Evolutionary conservation across 2,113 vertebrate genomes (phyloP).

Genomic region (Cryptotis parvus): DNA sequence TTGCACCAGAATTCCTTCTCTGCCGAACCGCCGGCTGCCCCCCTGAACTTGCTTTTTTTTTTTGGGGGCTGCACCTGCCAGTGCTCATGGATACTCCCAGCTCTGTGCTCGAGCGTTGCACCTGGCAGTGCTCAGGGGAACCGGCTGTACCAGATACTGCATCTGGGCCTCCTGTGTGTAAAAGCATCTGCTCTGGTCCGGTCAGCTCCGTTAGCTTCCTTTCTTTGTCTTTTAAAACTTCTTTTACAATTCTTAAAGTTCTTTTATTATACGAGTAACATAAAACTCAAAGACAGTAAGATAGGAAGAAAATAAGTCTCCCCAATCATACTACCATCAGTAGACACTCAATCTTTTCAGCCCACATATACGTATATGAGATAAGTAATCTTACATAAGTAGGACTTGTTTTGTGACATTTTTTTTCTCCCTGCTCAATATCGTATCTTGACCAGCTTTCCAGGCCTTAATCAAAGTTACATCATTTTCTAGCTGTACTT

Average conservation of each 20-base stretch:
- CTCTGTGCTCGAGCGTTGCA: too few relatives aligned
- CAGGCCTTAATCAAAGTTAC: background rate
- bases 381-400: background rate
- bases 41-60: too few relatives aligned
- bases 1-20: too few relatives aligned
- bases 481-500: background rate
- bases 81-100: too few relatives aligned
- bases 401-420: too few relatives aligned
- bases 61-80: too few relatives aligned
- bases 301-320: background rate
- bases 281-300: slow-evolving; percentile 16
- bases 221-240: slow-evolving; percentile 11
- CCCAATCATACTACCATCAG: background rate
- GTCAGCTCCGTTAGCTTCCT: background rate
- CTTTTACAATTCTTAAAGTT: slow-evolving; percentile 10
- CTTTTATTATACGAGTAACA: background rate
- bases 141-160: too few relatives aligned
- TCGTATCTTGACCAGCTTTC: background rate
- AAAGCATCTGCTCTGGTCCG: too few relatives aligned
- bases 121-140: too few relatives aligned
- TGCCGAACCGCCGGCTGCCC: too few relatives aligned
- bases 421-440: background rate
- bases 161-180: too few relatives aligned
- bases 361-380: background rate
- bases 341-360: background rate